A percentile compares a stretch with the other conserved stretches of the same genome.
These are phyloP conservation scores for Callipepla californica DNA, from an alignment of 2,113 vertebrate species.

Conservation along the genomic window DNA sequence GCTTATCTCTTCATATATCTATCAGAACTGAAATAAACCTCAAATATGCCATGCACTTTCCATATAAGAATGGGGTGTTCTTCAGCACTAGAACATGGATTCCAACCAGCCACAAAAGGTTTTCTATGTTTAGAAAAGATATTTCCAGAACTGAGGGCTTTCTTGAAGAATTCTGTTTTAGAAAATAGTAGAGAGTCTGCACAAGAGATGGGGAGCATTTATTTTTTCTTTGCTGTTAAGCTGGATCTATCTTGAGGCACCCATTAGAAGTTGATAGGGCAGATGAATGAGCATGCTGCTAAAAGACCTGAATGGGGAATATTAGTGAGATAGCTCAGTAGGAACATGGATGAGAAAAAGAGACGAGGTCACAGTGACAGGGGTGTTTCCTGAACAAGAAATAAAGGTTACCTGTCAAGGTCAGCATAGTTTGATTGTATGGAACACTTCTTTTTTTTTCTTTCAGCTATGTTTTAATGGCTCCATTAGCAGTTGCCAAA, in stretches of 20 bases:
- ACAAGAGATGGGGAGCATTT: not conserved
- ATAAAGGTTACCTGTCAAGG: not conserved
- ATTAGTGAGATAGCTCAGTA: not conserved
- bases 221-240: not conserved
- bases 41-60: not conserved
- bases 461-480: not conserved
- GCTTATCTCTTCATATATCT: not conserved
- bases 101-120: not conserved
- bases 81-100: not conserved
- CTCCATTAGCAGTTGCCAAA: constrained; percentile 1
- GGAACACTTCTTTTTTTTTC: not conserved
- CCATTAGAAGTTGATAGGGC: not conserved
- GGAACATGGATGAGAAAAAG: not conserved
- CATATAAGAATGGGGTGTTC: not conserved
- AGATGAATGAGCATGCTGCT: not conserved
- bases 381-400: not conserved
- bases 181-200: not conserved
- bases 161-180: not conserved
- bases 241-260: rapidly evolving
- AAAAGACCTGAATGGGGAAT: not conserved
- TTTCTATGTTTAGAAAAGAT: not conserved
- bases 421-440: not conserved
- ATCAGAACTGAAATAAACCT: not conserved
- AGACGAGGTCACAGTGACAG: not conserved
- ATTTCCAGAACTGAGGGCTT: not conserved